Evolutionary conservation across 2,888 invertebrate genomes (phyloP), one percentile per base, ranked within the genome.

Genomic region (Smittia sp.): DNA sequence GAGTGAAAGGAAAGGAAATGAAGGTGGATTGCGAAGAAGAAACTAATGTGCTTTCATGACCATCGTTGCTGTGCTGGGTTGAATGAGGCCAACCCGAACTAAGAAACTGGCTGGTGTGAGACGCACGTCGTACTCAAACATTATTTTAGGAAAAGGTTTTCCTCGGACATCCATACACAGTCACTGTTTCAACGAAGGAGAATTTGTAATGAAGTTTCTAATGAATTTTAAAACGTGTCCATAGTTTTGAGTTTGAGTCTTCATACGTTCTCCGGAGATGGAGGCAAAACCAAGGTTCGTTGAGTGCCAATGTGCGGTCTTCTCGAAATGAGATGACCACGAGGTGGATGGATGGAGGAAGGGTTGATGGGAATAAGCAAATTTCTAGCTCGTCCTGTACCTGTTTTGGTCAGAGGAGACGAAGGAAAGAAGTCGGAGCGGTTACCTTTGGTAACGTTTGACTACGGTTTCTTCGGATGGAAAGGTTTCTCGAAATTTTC

Each of bases 191-290:
- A 58, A 58, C 20, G 58, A 58, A 67, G 38, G 67, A 24, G 41
- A 67, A 67, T 41, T 11, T 54, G 69, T 69, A 69, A 69, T 69
- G 69, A 69, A 69, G 15, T 54, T 69, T 69, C 69, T 69, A 69
- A 69, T 69, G 69, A 69, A 69, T 69, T 69, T 69, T 41, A 69
- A 69, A 69, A 69, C 69, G 69, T 69, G 69, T 54, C 54, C 69
- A 69, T 25, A 15, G 13, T 32, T 32, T 32, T 6, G 32, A 32
- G 9, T 32, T 32, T 32, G 32, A 32, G 32, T 32, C 32, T 32
- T 32, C 32, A 9, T 32, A 32, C 32, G 32, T 15, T 46, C 46
- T 15, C 15, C n/a, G 2, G n/a, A 46, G 46, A 46, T n/a, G 11
- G 66, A 38, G 32, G 11, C 38, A 38, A 46, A 41, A 68, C 68